Base-by-base conservation (phyloP, 2,888 invertebrate species). In the Therioaphis trifolii region DNA sequence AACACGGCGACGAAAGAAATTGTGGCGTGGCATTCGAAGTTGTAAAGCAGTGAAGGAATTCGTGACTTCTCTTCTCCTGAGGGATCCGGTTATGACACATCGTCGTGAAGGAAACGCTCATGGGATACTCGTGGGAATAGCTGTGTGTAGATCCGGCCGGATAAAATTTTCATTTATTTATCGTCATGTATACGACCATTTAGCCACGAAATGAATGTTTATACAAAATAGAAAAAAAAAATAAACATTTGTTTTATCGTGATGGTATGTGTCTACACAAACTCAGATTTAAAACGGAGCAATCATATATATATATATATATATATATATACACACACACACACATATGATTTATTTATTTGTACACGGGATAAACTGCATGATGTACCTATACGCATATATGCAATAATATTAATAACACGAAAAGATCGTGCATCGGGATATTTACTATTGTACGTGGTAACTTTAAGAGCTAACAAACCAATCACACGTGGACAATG, bases 1-100 rank as follows among this genome's bases (percentile, higher is more conserved):
- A 76, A 76, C 40, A 4, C 11, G 15, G 21, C 49, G 9, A 49
- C n/a, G 7, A 77, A 29, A 35, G 49, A 52, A 77, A 52, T 46
- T 55, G n/a, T 14, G 18, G 40, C 24, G 46, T 27, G 24, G 35
- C 52, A 35, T 68, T 78, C 52, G 66, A 76, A 52, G 78, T 78
- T 52, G 66, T 63, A 35, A 46, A 49, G 46, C 29, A 46, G 63
- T 76, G n/a, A 12, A 68, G 29, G 69, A 80, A 71, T 80, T 82
- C 80, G 80, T 82, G 80, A 82, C 80, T 82, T 71, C 35, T 68
- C 24, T 68, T 55, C 35, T 24, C 24, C 49, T 14, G 72, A 72
- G 80, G 80, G 79, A 80, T 80, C 79, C 61, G 71, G 80, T 82
- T 82, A 82, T 82, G 80, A 82, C 80, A 82, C 61, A 72, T 82